Base-by-base conservation (phyloP, 2,797 vertebrate genomes). In the Platyrinchus mystaceus region DNA sequence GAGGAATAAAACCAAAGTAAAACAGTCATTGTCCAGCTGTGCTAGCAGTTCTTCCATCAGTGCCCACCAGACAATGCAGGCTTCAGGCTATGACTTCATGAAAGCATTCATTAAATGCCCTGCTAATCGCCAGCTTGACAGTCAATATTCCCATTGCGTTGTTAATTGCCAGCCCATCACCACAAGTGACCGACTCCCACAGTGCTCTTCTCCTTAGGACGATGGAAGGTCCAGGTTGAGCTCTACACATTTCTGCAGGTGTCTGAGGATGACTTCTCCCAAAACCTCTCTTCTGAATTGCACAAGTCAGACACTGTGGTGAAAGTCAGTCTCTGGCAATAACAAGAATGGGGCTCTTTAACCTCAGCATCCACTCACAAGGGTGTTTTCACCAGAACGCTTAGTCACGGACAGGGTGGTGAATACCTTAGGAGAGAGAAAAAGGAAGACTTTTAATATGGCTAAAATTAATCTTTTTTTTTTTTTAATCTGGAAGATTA, bases 321-420 rank as follows among this genome's bases (percentile, higher is more conserved):
- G 70, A 55, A 80, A 84, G 84, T 63, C 86, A 79, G 84, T 52
- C 63, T 84, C 73, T 95, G 97, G 96, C 96, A 92, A 90, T 74
- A 95, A 30, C 94, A 95, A 96, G 97, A 98, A 98, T 95, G 97
- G 98, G 98, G 39, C 8, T 69, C 90, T 87, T 98, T 99, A 98
- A 97, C 98, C 98, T 99, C 98, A 98, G 98, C 98, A 98, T 74
- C 98, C 98, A 32, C 98, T 70, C 82, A 97, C 94, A 16, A 97
- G 32, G 59, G 89, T 95, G 86, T 17, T 84, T 53, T 93, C 97
- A 22, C 98, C 98, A 13, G 97, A 98, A 69, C 97, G 97, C 80
- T 98, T 98, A 13, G 98, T 98, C 94, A 98, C 97, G 0, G 97
- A 98, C 87, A 99, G 84, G 1, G 97, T 98, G 44, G 98, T 98